Evolutionary conservation across 2,888 invertebrate genomes (phyloP), one percentile per base, ranked within the genome.

Genomic region (Limenitis camilla): DNA sequence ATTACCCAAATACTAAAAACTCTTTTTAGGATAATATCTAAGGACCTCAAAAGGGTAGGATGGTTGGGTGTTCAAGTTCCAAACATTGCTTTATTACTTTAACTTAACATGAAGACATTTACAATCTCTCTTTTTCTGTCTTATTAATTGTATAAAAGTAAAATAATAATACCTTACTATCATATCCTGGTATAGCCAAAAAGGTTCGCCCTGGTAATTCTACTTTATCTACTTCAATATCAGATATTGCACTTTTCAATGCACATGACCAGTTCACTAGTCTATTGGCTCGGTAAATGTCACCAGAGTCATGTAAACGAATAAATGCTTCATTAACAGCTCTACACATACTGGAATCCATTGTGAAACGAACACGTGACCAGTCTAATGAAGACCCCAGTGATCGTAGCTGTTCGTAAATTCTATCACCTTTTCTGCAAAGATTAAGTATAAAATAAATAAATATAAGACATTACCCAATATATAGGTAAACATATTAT

Each of bases 231-330:
- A 99, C 98, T 83, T 99, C 99, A 61, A 99, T 98, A 74, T 99
- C 99, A 0, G 99, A 99, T 63, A 99, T 99, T 6, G 99, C 99
- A 45, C 98, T 98, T 72, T 96, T 96, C 9, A 99, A 85, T 0
- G 95, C 90, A 72, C 99, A 99, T 0, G 98, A 99, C 99, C 99
- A 99, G 88, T 99, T 99, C 4, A 99, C 99, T 6, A 99, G 90
- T 38, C 97, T 90, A 67, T 96, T 96, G 46, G 96, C 95, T 10
- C 99, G 91, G 80, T 98, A 99, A 74, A 99, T 97, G 67, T 94
- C 90, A 5, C 95, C 96, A 0, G 89, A 89, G 56, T 97, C 96
- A 73, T 97, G 96, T 33, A 98, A 84, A 0, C 94, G 89, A 1
- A 99, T 92, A 85, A 99, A 99, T 0, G 98, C 98, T 73, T 98